phyloP scores from a whole-genome alignment of 2,113 vertebrate species.

The Pituophis catenifer region DNA sequence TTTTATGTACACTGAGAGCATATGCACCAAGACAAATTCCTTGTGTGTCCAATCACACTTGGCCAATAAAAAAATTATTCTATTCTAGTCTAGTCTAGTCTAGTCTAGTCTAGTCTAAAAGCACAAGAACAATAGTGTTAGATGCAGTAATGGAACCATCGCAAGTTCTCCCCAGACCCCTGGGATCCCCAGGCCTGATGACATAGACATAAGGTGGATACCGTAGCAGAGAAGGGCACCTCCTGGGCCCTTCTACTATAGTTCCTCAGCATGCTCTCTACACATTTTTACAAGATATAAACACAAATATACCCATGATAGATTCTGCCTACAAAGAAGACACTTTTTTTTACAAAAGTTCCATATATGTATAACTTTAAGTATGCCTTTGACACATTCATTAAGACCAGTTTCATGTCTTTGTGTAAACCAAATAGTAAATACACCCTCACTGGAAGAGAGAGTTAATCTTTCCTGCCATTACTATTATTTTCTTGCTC shows the following conservation, averaged over 20 bases:
- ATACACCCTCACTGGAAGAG: too few relatives aligned
- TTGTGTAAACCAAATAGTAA: background rate
- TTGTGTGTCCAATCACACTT: too few relatives aligned
- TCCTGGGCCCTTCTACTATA: background rate
- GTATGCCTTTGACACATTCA: background rate
- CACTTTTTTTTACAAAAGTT: background rate
- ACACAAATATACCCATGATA: background rate
- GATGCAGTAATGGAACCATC: too few relatives aligned
- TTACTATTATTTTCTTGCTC: background rate
- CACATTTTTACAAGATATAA: background rate
- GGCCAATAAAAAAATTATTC: too few relatives aligned
- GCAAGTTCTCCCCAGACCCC: background rate
- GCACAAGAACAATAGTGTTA: too few relatives aligned
- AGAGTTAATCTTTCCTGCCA: background rate
- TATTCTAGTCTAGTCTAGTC: too few relatives aligned
- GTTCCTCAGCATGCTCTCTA: background rate
- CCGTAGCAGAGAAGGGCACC: background rate
- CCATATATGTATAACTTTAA: background rate
- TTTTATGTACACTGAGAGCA: too few relatives aligned
- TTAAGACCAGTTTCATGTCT: background rate
- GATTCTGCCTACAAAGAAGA: background rate
- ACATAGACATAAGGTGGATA: background rate
- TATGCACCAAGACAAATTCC: too few relatives aligned
- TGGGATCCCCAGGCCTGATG: background rate
- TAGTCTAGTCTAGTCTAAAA: too few relatives aligned